phyloP scores from a whole-genome alignment of 64 coral and sea anemone species.

The Stylophora pistillata region DNA sequence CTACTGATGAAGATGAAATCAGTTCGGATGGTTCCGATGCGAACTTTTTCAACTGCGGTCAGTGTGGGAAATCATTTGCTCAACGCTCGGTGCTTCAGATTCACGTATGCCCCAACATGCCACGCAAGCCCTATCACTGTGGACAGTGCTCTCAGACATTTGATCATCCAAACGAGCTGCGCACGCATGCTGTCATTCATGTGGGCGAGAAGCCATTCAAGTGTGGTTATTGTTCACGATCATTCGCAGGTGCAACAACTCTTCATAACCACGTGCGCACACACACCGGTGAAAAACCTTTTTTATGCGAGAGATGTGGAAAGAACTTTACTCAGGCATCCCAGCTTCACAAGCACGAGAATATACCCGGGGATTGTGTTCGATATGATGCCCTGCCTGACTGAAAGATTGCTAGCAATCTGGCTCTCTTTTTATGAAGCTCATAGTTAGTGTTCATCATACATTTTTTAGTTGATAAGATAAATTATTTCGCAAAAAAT shows the following conservation, averaged over 20 bases:
- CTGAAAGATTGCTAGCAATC: neutral
- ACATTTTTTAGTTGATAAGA: too few species aligned
- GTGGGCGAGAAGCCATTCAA: slow-evolving; percentile 80
- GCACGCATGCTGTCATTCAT: slow-evolving; percentile 74
- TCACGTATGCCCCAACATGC: slow-evolving; percentile 70
- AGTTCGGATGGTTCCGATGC: slow-evolving; percentile 33
- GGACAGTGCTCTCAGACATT: slow-evolving; percentile 66
- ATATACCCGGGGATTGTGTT: slow-evolving; percentile 71
- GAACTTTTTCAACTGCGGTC: slow-evolving; percentile 62
- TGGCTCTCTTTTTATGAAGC: too few species aligned
- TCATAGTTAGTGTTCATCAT: too few species aligned
- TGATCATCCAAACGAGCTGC: slow-evolving; percentile 67
- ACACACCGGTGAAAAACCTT: slow-evolving; percentile 85
- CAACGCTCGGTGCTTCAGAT: slow-evolving; percentile 81
- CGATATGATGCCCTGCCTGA: neutral
- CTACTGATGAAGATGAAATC: slow-evolving; percentile 2
- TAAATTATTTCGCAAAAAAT: too few species aligned
- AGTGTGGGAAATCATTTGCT: slow-evolving; percentile 72
- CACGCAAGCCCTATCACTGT: slow-evolving; percentile 79
- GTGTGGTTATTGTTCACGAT: slow-evolving; percentile 79
- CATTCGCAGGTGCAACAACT: slow-evolving; percentile 79
- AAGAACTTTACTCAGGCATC: slow-evolving; percentile 78
- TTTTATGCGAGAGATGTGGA: slow-evolving; percentile 61
- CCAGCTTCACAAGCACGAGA: slow-evolving; percentile 65
- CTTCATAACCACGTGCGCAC: slow-evolving; percentile 83